Base-by-base conservation (phyloP, 2,888 invertebrate genomes). In the Xestia ashworthii region DNA sequence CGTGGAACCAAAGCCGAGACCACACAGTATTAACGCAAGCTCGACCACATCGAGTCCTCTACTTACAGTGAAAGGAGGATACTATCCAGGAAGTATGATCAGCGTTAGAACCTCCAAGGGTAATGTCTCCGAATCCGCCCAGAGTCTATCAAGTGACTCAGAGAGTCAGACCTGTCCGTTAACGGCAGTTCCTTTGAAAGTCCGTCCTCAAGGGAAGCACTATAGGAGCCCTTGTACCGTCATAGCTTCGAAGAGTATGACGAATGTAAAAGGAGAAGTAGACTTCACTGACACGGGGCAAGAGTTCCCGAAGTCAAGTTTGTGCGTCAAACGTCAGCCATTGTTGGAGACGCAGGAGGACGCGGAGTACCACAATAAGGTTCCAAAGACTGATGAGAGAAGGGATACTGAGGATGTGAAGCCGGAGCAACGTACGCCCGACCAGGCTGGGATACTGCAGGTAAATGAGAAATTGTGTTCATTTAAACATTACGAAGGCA, bases 11-110 rank as follows among this genome's bases (percentile, higher is more conserved):
- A 97, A 97, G 69, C 96, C 97, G 65, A 96, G 97, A 81, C 97
- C 97, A 5, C 97, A 97, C 84, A 97, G 97, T 70, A 97, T 97
- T 82, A 96, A 95, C 78, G 96, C 97, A 0, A 98, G 97, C 89
- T 98, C 97, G 6, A 98, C 97, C 19, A 97, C 97, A 68, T 98
- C 98, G 0, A 98, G 98, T 90, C 98, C 98, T 0, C 94, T 98
- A 71, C 92, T 98, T 75, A 97, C 97, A 74, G 97, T 97, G 19
- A 97, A 97, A 89, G 97, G 97, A 89, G 97, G 97, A 0, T 97
- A 97, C 84, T 97, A 97, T 85, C 97, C 97, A 5, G 97, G 97
- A 3, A 97, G 98, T 86, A 95, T 98, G 93, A 95, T 97, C 77
- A 97, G 98, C 89, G 97, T 98, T 0, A 97, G 97, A 85, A 97